Evolutionary conservation across 2,113 vertebrate species (phyloP), one percentile per base, ranked within the genome.

Genomic region (Prionailurus bengalensis): DNA sequence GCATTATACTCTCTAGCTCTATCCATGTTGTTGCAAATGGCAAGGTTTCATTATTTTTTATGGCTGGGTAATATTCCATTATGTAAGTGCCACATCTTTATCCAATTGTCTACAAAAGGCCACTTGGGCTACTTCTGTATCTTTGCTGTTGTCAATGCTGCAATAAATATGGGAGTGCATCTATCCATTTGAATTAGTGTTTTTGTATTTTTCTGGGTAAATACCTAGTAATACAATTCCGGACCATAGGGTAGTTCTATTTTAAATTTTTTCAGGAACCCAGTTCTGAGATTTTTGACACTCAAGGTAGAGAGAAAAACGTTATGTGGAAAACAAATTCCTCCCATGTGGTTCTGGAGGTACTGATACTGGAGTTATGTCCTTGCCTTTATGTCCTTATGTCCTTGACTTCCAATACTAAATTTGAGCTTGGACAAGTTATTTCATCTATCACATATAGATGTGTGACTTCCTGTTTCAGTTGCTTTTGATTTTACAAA

Each of bases 401-500:
- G 15, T 74, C 53, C 53, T 97, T 89, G 53, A 79, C 53, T 51
- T 14, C 48, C 33, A 87, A 55, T 36, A 89, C 71, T 89, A 92
- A 55, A 81, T 86, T 31, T 83, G 48, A 91, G 65, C 7, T 80
- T 84, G 51, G 16, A 48, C 45, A 90, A 80, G 27, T 92, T 53
- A 78, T 85, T 79, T 73, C 74, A 87, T 19, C 25, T 89, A 33
- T 89, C 15, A 70, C 68, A 29, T 85, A 63, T 42, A 45, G 53
- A 91, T n/a, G 11, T 89, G 13, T 87, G 82, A 86, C 13, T 78
- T 87, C 71, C 16, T 42, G 19, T 84, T 91, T 76, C 39, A 88
- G 48, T 53, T 71, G 58, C 71, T 84, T 96, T 92, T 51, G 14
- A 45, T 81, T 91, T 96, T 71, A 61, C 73, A 78, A 53, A 66